These are phyloP conservation scores for Etheostoma perlongum DNA, from an alignment of 2,797 vertebrate genomes.

Conservation along the genomic window DNA sequence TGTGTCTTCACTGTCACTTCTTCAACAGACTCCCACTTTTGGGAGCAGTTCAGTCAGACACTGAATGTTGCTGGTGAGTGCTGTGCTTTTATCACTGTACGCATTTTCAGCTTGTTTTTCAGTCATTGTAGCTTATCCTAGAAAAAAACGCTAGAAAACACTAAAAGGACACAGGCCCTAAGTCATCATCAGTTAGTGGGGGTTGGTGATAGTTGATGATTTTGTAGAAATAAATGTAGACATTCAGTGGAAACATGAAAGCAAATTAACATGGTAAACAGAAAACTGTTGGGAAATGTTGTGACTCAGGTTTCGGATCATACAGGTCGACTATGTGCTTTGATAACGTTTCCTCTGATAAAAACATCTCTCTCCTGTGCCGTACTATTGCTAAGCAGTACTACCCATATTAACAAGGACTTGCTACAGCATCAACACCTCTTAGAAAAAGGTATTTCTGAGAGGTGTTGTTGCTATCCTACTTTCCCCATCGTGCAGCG, in stretches of 20 bases:
- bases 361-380: slow-evolving; percentile 4
- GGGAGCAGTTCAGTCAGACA: no score
- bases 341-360: slow-evolving; percentile 13
- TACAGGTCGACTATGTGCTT: slow-evolving; percentile 11
- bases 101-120: no score
- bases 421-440: slow-evolving; percentile 10
- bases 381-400: slow-evolving; percentile 9
- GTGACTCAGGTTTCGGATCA: neutral
- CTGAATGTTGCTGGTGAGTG: no score
- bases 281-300: slow-evolving; percentile 22
- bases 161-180: no score
- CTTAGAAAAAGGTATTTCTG: neutral
- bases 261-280: slow-evolving; percentile 18
- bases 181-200: neutral
- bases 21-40: no score
- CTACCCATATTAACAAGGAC: slow-evolving; percentile 29
- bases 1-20: no score
- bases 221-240: slow-evolving; percentile 14
- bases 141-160: no score
- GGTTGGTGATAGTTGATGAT: neutral
- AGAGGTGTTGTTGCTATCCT: neutral
- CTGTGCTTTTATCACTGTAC: no score
- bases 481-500: slow-evolving; percentile 27
- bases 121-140: no score
- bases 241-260: slow-evolving; percentile 10